Conservation (phyloP, 1,140 invertebrate species). For the Heliothis virescens region DNA sequence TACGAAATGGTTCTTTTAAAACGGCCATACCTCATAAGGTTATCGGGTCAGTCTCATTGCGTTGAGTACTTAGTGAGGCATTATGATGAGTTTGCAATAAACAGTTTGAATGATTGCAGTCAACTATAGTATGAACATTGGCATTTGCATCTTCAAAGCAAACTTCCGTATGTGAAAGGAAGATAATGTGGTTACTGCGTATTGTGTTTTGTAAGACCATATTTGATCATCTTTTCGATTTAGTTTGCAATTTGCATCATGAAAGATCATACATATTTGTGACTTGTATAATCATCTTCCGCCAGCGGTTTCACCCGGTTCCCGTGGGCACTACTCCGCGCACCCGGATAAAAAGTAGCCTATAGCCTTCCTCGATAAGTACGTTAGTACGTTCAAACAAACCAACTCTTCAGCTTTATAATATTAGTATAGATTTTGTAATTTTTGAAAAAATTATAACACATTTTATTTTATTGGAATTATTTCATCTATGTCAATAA, state of each 20-base stretch:
- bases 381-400: too few species aligned
- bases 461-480: too few species aligned
- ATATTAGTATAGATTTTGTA: too few species aligned
- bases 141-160: constrained; percentile 14
- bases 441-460: too few species aligned
- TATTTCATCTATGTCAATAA: too few species aligned
- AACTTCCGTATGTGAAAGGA: constrained; percentile 38
- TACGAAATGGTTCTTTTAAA: constrained; percentile 13
- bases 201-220: constrained; percentile 6
- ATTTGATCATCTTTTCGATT: constrained; percentile 6
- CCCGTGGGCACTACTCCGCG: too few species aligned
- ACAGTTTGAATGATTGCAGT: not conserved
- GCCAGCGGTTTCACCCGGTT: too few species aligned
- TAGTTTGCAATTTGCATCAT: not conserved
- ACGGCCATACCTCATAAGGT: constrained; percentile 4
- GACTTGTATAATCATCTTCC: too few species aligned
- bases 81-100: constrained; percentile 5
- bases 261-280: not conserved
- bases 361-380: too few species aligned
- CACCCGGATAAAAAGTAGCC: too few species aligned
- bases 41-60: constrained; percentile 8
- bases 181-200: constrained; percentile 4
- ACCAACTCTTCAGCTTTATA: too few species aligned
- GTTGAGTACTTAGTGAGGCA: constrained; percentile 11
- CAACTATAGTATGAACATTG: not conserved